Evolutionary conservation across 1,140 invertebrate genomes (phyloP).

Genomic region (Steinernema feltiae): DNA sequence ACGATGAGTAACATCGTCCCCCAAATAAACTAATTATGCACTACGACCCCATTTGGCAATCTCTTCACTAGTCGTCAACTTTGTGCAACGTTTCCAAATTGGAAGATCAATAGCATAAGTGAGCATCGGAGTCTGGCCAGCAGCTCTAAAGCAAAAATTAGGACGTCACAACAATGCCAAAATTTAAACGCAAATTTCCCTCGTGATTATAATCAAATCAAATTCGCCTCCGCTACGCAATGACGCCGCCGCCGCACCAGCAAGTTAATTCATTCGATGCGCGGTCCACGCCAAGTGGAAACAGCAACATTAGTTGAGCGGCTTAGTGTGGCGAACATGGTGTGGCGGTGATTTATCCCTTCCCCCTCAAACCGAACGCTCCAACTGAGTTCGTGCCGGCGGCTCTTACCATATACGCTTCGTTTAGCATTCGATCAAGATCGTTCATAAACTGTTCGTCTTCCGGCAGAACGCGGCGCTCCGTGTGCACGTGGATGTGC

Average conservation of each 20-base stretch:
- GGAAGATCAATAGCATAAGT: background rate
- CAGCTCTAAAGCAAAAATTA: background rate
- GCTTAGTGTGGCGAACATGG: background rate
- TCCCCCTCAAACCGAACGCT: background rate
- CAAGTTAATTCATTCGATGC: slow-evolving; percentile 4
- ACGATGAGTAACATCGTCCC: background rate
- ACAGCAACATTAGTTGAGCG: background rate
- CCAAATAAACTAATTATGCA: slow-evolving; percentile 4
- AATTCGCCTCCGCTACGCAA: background rate
- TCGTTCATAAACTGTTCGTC: slow-evolving; percentile 3
- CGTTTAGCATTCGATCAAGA: background rate
- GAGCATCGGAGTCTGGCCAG: background rate
- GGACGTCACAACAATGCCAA: background rate
- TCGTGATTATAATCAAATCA: slow-evolving; percentile 15
- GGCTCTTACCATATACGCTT: slow-evolving; percentile 6
- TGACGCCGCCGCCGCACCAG: background rate
- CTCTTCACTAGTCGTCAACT: background rate
- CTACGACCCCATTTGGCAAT: background rate
- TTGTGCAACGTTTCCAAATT: background rate
- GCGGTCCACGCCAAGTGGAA: background rate
- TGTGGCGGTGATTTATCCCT: background rate
- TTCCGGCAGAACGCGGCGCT: background rate
- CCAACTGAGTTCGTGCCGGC: too few species aligned
- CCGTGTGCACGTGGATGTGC: background rate
- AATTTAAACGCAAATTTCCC: slow-evolving; percentile 5